phyloP scores from a whole-genome alignment of 2,888 invertebrate species.

The Aelia acuminata region DNA sequence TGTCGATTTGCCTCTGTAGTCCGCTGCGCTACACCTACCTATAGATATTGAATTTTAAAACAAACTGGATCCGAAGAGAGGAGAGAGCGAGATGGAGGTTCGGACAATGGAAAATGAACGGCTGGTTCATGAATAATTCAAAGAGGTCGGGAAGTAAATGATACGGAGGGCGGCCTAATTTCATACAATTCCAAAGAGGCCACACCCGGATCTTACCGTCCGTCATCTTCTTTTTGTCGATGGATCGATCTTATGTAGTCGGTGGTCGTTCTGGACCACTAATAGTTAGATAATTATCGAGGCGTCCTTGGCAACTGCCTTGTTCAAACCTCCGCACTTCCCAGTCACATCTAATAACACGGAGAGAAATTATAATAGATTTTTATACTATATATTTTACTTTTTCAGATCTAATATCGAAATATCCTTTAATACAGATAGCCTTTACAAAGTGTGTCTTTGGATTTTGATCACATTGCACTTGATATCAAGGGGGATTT shows the following conservation, averaged over 20 bases:
- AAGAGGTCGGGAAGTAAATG: background rate
- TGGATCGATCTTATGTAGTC: background rate
- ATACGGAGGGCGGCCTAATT: slow-evolving; percentile 5
- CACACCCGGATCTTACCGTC: background rate
- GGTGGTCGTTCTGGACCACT: background rate
- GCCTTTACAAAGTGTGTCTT: no score
- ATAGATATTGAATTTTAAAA: slow-evolving; percentile 2
- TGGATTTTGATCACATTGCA: no score
- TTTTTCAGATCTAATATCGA: no score
- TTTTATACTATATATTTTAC: no score
- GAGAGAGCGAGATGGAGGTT: background rate
- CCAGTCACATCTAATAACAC: no score
- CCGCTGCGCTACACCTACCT: no score
- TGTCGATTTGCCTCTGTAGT: no score
- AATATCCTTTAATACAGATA: no score
- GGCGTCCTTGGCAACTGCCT: background rate
- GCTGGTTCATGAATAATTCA: background rate
- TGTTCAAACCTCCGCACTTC: background rate
- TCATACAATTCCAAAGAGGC: slow-evolving; percentile 7
- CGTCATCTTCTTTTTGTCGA: background rate
- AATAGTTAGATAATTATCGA: background rate
- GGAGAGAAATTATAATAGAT: no score
- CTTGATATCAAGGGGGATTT: no score
- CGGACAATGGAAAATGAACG: background rate
- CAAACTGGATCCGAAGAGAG: background rate